A percentile compares a stretch with the other conserved stretches of the same genome.
Evolutionary conservation across 2,888 invertebrate genomes (phyloP).

Genomic region (Hemaris fuciformis): DNA sequence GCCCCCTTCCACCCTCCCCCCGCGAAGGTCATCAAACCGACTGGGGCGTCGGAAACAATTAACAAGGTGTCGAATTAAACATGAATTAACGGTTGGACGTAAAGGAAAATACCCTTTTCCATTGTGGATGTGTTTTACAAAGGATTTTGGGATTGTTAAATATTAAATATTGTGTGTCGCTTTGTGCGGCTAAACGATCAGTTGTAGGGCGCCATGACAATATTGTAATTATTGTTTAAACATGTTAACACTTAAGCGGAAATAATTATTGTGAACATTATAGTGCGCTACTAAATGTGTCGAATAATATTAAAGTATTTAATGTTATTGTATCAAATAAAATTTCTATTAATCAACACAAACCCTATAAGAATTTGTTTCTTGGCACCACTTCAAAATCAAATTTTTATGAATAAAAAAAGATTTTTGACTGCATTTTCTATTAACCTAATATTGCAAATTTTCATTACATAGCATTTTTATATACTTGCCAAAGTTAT

Average conservation of each 20-base stretch:
- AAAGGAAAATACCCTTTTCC: slow-evolving; percentile 79
- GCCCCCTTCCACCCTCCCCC: too few relatives aligned
- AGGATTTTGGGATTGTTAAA: slow-evolving; percentile 79
- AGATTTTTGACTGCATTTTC: too few relatives aligned
- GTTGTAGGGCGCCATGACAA: slow-evolving; percentile 46
- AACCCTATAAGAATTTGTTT: too few relatives aligned
- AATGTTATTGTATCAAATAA: too few relatives aligned
- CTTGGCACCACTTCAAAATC: too few relatives aligned
- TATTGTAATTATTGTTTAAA: slow-evolving; percentile 18
- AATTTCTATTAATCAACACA: too few relatives aligned
- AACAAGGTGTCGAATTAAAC: slow-evolving; percentile 82
- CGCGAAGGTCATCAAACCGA: slow-evolving; percentile 77
- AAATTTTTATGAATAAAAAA: too few relatives aligned
- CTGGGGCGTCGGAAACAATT: slow-evolving; percentile 78
- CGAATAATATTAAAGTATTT: too few relatives aligned
- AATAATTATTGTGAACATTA: not conserved
- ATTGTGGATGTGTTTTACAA: slow-evolving; percentile 73
- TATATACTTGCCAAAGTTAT: too few relatives aligned
- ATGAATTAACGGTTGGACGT: slow-evolving; percentile 78
- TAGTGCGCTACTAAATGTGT: too few relatives aligned
- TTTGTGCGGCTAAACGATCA: slow-evolving; percentile 66
- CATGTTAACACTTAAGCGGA: not conserved
- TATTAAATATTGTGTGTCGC: slow-evolving; percentile 77
- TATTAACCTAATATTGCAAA: too few relatives aligned
- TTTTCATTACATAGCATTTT: too few relatives aligned